Base-by-base conservation (phyloP, 2,797 vertebrate genomes). In the Scomberomorus guttatus region DNA sequence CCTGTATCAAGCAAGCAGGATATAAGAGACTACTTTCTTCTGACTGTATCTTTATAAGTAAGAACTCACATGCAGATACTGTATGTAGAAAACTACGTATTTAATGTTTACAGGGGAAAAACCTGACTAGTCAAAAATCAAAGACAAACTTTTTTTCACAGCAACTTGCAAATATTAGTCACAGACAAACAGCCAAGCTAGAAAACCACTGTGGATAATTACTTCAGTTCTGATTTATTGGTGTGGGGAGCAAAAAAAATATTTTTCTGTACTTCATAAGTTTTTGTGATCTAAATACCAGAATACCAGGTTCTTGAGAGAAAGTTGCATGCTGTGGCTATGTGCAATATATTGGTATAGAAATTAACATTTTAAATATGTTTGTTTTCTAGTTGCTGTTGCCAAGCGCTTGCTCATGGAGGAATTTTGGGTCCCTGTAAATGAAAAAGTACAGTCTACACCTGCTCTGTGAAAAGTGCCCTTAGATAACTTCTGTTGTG, bases 181-280 rank as follows among this genome's bases (percentile, higher is more conserved):
- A 82, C 68, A 51, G 15, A 44, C 1, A 37, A 10, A 37, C 11
- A 37, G 25, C 15, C 18, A 71, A 42, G 59, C 46, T 48, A 42
- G 25, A 55, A 52, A 86, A 80, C 58, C 82, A 76, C 60, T 79
- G 62, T 75, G 60, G 75, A 82, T 60, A 65, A 83, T 62, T 12
- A 73, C 15, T 20, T 20, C 10, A 25, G 32, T 52, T 74, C 20
- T 29, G 32, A 71, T 56, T 4, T 44, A 32, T 50, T 73, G 29
- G 42, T 77, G 34, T 56, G 34, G 20, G n/a, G 12, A 70, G 25
- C 3, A 32, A 62, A 42, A 68, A 54, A 76, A 10, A 39, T 24
- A 8, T 51, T 66, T 52, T 67, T 72, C 59, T 34, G 55, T 27
- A 61, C 7, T 48, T 48, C 25, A 18, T 10, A 2, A 14, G 5